These are phyloP conservation scores for Myotis lucifugus DNA, from an alignment of 2,113 vertebrate genomes.

Conservation along the genomic window DNA sequence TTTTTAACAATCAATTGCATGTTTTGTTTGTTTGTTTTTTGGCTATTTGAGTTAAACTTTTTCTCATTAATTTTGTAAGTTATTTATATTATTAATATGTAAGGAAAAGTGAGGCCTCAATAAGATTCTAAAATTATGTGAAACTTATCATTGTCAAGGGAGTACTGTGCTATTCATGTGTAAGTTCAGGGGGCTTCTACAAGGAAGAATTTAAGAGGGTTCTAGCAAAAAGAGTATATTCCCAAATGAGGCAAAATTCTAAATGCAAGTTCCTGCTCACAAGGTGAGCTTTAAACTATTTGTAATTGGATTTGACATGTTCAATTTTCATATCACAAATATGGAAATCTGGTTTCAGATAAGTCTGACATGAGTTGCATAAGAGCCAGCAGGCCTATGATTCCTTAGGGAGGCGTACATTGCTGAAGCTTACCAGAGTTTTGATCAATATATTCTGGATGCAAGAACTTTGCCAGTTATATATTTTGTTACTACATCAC, in stretches of 20 bases:
- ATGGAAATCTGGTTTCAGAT: conserved; percentile 12
- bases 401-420: not conserved
- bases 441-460: not conserved
- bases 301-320: not conserved
- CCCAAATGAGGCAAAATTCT: not conserved
- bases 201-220: not conserved
- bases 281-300: not conserved
- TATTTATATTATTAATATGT: not conserved
- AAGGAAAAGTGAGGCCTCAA: not conserved
- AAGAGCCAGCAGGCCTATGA: not conserved
- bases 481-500: not conserved
- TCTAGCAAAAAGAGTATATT: not conserved
- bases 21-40: not conserved
- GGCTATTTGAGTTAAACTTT: not conserved
- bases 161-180: not conserved
- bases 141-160: not conserved
- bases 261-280: not conserved
- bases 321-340: conserved; percentile 30
- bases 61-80: not conserved
- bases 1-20: not conserved
- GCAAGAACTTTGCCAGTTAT: not conserved
- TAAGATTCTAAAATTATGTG: not conserved
- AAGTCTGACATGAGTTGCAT: not conserved
- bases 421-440: not conserved
- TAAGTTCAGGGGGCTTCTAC: not conserved